Evolutionary conservation across 1,140 invertebrate species (phyloP).

Genomic region (Reticulitermes speratus): DNA sequence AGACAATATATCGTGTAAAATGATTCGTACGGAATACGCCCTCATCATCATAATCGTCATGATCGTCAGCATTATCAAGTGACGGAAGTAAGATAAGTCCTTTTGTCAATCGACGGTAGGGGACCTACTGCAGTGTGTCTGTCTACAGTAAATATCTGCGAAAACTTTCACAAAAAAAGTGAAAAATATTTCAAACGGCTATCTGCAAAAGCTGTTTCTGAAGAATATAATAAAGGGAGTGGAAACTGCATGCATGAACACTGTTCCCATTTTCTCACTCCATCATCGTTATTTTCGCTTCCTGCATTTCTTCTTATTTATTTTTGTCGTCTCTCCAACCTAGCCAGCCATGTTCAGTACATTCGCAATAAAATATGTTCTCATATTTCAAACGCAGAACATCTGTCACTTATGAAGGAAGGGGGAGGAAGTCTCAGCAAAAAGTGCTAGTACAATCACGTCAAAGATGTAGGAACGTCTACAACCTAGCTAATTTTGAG

Average conservation of each 20-base stretch:
- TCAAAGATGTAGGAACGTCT: neutral
- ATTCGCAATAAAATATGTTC: neutral
- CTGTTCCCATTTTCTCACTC: neutral
- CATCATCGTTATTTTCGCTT: neutral
- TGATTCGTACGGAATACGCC: too few species aligned
- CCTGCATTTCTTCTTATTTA: neutral
- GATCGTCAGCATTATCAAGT: too few species aligned
- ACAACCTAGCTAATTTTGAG: neutral
- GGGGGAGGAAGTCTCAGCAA: neutral
- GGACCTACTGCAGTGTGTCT: too few species aligned
- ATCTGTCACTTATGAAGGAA: neutral
- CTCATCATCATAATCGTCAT: too few species aligned
- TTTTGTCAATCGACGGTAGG: too few species aligned
- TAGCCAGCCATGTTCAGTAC: neutral
- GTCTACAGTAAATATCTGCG: too few species aligned
- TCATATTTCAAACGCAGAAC: neutral
- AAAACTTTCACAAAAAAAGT: neutral
- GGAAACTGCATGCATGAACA: neutral
- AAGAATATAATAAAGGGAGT: neutral
- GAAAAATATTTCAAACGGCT: neutral
- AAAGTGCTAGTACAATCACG: neutral
- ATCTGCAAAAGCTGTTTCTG: neutral
- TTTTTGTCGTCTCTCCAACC: neutral
- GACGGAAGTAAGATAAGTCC: too few species aligned
- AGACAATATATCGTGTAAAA: too few species aligned